Percentiles rank a stretch among this genome's conserved stretches.
Conservation (phyloP, 2,113 vertebrate species). For the Nettapus auritus region DNA sequence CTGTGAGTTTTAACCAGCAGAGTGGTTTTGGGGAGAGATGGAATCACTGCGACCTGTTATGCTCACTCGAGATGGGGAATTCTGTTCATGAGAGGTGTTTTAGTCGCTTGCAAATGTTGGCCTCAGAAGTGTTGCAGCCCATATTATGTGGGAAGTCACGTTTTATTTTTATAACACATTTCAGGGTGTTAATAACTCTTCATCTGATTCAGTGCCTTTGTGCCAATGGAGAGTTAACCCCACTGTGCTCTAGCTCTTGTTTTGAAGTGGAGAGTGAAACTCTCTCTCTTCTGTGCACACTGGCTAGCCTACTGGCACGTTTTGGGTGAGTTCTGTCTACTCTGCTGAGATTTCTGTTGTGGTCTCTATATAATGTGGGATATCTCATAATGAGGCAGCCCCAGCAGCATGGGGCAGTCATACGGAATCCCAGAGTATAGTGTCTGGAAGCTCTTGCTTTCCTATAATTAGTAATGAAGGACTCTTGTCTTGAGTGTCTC, state of each 20-base stretch:
- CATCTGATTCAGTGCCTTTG: not conserved
- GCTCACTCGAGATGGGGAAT: not conserved
- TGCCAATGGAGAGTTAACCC: not conserved
- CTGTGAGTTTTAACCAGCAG: not conserved
- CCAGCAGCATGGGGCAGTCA: not conserved
- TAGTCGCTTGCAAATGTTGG: not conserved
- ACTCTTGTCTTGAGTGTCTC: not conserved
- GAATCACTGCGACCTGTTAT: not conserved
- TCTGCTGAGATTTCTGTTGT: not conserved
- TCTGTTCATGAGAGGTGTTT: not conserved
- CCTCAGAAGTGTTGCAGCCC: not conserved
- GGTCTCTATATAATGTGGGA: not conserved
- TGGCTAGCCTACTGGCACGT: not conserved
- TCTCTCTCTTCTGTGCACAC: not conserved
- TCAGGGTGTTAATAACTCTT: not conserved
- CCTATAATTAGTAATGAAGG: not conserved
- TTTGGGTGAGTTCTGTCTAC: not conserved
- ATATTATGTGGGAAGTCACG: not conserved
- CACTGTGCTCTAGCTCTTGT: not conserved
- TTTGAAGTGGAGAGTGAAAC: not conserved
- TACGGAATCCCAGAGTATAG: too few relatives aligned
- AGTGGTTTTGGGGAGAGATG: not conserved
- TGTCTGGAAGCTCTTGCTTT: not conserved
- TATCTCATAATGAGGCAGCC: not conserved
- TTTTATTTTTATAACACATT: not conserved